These are phyloP conservation scores for Heloderma charlesbogerti DNA, from an alignment of 2,113 vertebrate genomes.

Conservation along the genomic window DNA sequence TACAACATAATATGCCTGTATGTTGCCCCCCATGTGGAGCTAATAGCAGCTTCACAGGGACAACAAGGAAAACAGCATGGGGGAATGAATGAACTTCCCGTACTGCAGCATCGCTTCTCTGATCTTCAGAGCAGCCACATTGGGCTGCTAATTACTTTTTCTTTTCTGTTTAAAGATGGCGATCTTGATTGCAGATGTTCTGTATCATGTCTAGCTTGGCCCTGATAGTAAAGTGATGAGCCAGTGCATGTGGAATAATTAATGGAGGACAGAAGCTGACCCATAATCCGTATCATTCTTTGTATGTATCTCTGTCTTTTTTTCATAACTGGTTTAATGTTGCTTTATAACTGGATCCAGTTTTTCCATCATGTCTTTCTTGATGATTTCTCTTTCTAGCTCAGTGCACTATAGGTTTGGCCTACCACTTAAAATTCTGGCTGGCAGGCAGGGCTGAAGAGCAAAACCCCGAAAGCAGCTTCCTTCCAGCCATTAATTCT, in stretches of 20 bases:
- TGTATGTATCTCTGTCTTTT: slow-evolving; percentile 36
- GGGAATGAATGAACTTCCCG: not conserved
- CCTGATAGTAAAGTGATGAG: not conserved
- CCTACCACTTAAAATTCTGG: slow-evolving; percentile 62
- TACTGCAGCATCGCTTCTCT: not conserved
- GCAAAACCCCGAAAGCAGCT: slow-evolving; percentile 65
- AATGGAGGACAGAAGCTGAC: not conserved
- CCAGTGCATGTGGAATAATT: not conserved
- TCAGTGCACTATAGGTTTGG: slow-evolving; percentile 40
- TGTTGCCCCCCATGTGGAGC: not conserved
- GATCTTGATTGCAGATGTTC: not conserved
- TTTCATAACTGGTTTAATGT: slow-evolving; percentile 39
- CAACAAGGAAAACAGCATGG: not conserved
- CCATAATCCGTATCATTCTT: rapidly evolving
- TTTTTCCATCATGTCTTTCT: slow-evolving; percentile 43
- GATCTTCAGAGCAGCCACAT: not conserved
- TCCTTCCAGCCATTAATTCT: slow-evolving; percentile 75
- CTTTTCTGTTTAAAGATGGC: no score
- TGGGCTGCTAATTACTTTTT: not conserved
- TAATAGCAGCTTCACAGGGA: not conserved
- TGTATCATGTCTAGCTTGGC: not conserved
- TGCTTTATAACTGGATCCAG: slow-evolving; percentile 55
- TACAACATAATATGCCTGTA: not conserved
- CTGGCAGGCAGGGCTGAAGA: slow-evolving; percentile 55
- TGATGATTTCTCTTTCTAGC: slow-evolving; percentile 47